Percentiles rank a stretch among this genome's conserved stretches.
These are phyloP conservation scores for Yponomeuta evonymella DNA, from an alignment of 2,888 invertebrate genomes.

Conservation along the genomic window DNA sequence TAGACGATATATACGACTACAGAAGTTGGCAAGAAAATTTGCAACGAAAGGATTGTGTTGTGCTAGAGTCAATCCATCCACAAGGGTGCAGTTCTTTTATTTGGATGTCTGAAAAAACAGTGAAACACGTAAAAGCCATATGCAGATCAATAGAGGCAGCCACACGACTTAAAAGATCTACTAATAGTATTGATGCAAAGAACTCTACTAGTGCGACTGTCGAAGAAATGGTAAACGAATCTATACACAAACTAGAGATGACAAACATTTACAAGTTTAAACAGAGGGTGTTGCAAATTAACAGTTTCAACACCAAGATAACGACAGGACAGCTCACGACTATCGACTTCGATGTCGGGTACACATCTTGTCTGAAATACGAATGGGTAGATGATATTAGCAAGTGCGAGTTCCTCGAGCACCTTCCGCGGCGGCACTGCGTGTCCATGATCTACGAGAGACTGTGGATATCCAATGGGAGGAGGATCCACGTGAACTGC, in stretches of 20 bases:
- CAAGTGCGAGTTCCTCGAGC: constrained; percentile 51
- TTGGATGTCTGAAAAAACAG: constrained; percentile 29
- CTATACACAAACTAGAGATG: constrained; percentile 57
- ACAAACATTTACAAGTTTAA: constrained; percentile 50
- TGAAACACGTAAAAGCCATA: too few species aligned
- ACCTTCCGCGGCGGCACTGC: constrained; percentile 57
- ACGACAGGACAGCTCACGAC: constrained; percentile 51
- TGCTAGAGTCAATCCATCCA: constrained; percentile 26
- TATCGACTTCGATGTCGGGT: constrained; percentile 62
- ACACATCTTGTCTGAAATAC: constrained; percentile 58
- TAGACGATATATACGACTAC: background rate
- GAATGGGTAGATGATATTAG: constrained; percentile 54
- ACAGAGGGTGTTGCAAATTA: constrained; percentile 50
- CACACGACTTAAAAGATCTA: constrained; percentile 19
- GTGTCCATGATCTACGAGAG: constrained; percentile 50
- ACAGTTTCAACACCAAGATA: constrained; percentile 49
- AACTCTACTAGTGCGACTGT: constrained; percentile 38
- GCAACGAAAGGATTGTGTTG: background rate
- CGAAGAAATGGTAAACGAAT: constrained; percentile 43
- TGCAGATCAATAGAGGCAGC: constrained; percentile 39
- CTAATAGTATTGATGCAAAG: too few species aligned
- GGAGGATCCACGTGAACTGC: constrained; percentile 51
- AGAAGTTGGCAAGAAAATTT: too few species aligned
- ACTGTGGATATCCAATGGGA: constrained; percentile 51
- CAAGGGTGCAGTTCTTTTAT: constrained; percentile 43